Base-by-base conservation (phyloP, 2,888 invertebrate genomes). In the Eugnorisma glareosa region DNA sequence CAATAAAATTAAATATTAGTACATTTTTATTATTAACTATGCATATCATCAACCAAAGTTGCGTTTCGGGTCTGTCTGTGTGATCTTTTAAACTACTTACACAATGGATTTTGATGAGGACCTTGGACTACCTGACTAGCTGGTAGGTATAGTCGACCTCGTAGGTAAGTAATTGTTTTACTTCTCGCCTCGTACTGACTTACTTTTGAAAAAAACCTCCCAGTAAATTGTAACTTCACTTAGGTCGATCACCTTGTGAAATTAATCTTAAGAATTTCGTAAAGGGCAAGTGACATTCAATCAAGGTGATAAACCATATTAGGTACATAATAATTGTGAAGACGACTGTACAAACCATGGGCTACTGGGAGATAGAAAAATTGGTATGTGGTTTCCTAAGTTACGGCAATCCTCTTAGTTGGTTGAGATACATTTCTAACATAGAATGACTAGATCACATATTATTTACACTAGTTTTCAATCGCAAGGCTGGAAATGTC, bases 61-160 rank as follows among this genome's bases (percentile, higher is more conserved):
- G n/a, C 37, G n/a, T 64, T 40, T 64, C n/a, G 64, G 40, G 64
- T 64, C 8, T 28, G n/a, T 40, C 64, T 64, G 40, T 64, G 40
- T 64, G 40, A 64, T 64, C 37, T n/a, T 64, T 15, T 28, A 40
- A 64, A 40, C 43, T 64, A 40, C 6, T n/a, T 40, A 40, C 40
- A 40, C 64, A 64, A 64, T 64, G 18, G 40, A 40, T 64, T n/a
- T 64, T 18, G 43, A 64, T 64, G 18, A 61, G 40, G 37, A 40
- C 64, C 40, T 64, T 64, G 64, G 15, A 40, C n/a, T 37, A 63
- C 37, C 35, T 24, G 35, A 37, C 63, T 64, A 40, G 64, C 40
- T 64, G 64, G 64, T n/a, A 64, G 64, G 64, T 35, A 40, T 15
- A 40, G 7, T 64, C n/a, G 64, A 64, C 64, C 40, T 40, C 40